Conservation (phyloP, 2,888 invertebrate genomes). For the Gortyna flavago region DNA sequence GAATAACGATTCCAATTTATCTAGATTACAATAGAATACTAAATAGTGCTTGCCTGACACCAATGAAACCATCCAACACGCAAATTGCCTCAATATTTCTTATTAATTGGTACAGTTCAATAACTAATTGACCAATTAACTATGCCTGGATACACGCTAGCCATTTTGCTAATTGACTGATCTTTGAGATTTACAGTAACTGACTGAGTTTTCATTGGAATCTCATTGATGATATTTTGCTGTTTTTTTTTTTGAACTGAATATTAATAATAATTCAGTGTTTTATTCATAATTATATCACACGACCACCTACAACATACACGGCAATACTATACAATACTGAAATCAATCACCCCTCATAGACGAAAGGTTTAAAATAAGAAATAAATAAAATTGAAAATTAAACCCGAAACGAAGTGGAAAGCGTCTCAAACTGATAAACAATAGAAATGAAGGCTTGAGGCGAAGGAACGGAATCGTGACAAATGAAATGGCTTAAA, state of each 20-base stretch:
- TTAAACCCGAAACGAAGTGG: slow-evolving; percentile 17
- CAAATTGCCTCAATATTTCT: slow-evolving; percentile 13
- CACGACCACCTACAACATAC: neutral
- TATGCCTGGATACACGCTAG: slow-evolving; percentile 23
- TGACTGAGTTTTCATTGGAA: slow-evolving; percentile 18
- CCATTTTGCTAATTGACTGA: slow-evolving; percentile 31
- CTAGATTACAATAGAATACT: neutral
- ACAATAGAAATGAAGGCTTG: slow-evolving; percentile 46
- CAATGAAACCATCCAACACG: slow-evolving; percentile 2
- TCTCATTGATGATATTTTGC: slow-evolving; percentile 8
- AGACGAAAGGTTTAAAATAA: slow-evolving; percentile 17
- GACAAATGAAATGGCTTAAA: slow-evolving; percentile 43
- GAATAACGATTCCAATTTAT: neutral
- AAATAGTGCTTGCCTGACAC: neutral
- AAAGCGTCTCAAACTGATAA: slow-evolving; percentile 28
- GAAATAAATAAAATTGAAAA: slow-evolving; percentile 1
- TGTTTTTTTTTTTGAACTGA: too few species aligned
- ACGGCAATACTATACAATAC: too few species aligned
- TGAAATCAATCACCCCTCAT: slow-evolving; percentile 31
- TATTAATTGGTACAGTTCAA: slow-evolving; percentile 31
- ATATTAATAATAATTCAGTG: neutral
- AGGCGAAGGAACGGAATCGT: slow-evolving; percentile 24
- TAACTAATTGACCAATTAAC: slow-evolving; percentile 28
- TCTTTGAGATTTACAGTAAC: slow-evolving; percentile 22
- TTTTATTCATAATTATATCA: neutral